A percentile compares a stretch with the other conserved stretches of the same genome.
Evolutionary conservation across 2,113 vertebrate species (phyloP).

Genomic region (Falcunculus frontatus): DNA sequence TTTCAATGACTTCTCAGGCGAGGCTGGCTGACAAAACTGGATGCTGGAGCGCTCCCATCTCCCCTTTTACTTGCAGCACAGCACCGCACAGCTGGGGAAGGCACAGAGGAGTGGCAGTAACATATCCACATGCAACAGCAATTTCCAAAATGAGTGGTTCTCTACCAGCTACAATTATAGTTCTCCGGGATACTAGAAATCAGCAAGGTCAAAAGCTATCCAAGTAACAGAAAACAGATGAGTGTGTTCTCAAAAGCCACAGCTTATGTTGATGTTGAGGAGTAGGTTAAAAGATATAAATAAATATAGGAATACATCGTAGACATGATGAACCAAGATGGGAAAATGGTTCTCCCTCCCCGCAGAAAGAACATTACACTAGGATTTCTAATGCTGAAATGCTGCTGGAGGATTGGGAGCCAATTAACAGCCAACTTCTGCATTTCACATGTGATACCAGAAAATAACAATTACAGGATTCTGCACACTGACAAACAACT

Average conservation of each 20-base stretch:
- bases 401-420: background rate
- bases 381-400: background rate
- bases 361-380: conserved; percentile 20
- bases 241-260: background rate
- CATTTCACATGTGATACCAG: background rate
- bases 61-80: background rate
- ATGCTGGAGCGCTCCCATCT: background rate
- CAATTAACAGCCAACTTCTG: conserved; percentile 40
- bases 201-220: conserved; percentile 37
- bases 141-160: conserved; percentile 47
- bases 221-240: conserved; percentile 31
- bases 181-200: background rate
- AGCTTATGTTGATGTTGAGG: background rate
- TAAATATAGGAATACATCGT: background rate
- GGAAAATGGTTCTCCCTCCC: background rate
- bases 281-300: background rate
- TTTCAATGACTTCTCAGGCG: background rate
- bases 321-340: background rate
- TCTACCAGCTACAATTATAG: conserved; percentile 38
- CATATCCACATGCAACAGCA: conserved; percentile 14
- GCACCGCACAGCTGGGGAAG: background rate
- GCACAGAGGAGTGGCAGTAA: background rate
- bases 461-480: conserved; percentile 15
- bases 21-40: background rate
- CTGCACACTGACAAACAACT: background rate